These are phyloP conservation scores for Austrolebias charrua DNA, from an alignment of 2,797 vertebrate species.

Conservation along the genomic window DNA sequence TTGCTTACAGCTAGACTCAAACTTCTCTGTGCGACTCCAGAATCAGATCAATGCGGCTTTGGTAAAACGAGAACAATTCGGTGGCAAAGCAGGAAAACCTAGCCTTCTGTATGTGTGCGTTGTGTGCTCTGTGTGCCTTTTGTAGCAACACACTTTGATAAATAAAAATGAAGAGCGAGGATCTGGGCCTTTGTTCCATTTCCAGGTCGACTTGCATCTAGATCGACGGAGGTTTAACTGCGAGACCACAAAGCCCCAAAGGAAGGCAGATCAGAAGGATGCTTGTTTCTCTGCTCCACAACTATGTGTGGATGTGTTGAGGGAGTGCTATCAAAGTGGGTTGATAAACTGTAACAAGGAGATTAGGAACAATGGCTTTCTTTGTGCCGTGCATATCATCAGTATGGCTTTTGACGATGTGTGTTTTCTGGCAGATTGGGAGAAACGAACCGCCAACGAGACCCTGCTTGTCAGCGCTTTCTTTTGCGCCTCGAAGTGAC, in stretches of 20 bases:
- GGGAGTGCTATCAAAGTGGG: constrained; percentile 37
- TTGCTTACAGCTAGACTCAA: constrained; percentile 38
- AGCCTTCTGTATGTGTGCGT: constrained; percentile 8
- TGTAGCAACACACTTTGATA: constrained; percentile 32
- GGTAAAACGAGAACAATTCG: constrained; percentile 53
- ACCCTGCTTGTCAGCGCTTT: constrained; percentile 31
- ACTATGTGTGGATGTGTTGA: constrained; percentile 30
- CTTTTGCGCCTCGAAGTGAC: constrained; percentile 20
- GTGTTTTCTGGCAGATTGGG: constrained; percentile 30
- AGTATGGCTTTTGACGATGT: constrained; percentile 24
- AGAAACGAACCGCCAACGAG: constrained; percentile 39
- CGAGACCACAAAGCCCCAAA: constrained; percentile 50
- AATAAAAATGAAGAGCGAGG: constrained; percentile 42
- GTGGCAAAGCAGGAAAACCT: constrained; percentile 10
- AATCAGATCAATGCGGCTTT: constrained; percentile 62
- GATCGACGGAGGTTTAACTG: constrained; percentile 58
- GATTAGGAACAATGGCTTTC: constrained; percentile 58
- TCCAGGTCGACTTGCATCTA: constrained; percentile 63
- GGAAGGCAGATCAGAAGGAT: constrained; percentile 52
- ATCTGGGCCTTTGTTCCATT: constrained; percentile 54
- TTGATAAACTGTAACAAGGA: constrained; percentile 52
- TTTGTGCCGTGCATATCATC: constrained; percentile 38
- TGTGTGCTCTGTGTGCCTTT: constrained; percentile 19
- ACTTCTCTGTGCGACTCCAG: constrained; percentile 52
- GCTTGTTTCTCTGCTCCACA: constrained; percentile 58